Percentiles rank a stretch among this genome's conserved stretches.
phyloP scores from a whole-genome alignment of 2,113 vertebrate genomes.

The Varanus salvator region DNA sequence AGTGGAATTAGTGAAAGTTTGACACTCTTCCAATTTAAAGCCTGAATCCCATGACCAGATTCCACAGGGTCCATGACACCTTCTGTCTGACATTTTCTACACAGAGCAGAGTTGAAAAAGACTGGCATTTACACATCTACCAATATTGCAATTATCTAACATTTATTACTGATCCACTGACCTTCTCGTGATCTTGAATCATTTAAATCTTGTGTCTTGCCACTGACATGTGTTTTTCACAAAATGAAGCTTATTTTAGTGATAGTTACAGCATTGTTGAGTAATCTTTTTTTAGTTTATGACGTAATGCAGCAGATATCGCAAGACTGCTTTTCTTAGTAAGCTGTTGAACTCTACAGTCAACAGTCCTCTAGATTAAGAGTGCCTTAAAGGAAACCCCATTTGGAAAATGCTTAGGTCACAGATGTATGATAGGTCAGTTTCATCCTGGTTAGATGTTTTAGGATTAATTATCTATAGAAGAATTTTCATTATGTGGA shows the following conservation, averaged over 20 bases:
- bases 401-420: not conserved
- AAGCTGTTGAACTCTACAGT: not conserved
- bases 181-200: not conserved
- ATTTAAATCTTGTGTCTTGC: not conserved
- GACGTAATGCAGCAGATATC: not conserved
- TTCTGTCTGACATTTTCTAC: constrained; percentile 53
- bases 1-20: constrained; percentile 48
- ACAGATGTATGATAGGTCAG: not conserved
- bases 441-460: not conserved
- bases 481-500: not conserved
- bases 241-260: constrained; percentile 9
- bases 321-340: not conserved
- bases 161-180: constrained; percentile 39
- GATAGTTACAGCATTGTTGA: not conserved
- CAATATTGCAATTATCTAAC: constrained; percentile 25
- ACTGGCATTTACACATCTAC: constrained; percentile 50
- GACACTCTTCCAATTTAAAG: constrained; percentile 55
- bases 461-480: no score
- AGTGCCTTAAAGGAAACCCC: not conserved
- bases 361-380: not conserved
- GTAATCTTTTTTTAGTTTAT: not conserved
- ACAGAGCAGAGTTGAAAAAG: constrained; percentile 42
- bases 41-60: constrained; percentile 36
- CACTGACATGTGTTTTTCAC: accelerated
- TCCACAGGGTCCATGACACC: constrained; percentile 48